A percentile compares a stretch with the other conserved stretches of the same genome.
phyloP scores from a whole-genome alignment of 1,140 invertebrate genomes.

The Mizuhopecten yessoensis region DNA sequence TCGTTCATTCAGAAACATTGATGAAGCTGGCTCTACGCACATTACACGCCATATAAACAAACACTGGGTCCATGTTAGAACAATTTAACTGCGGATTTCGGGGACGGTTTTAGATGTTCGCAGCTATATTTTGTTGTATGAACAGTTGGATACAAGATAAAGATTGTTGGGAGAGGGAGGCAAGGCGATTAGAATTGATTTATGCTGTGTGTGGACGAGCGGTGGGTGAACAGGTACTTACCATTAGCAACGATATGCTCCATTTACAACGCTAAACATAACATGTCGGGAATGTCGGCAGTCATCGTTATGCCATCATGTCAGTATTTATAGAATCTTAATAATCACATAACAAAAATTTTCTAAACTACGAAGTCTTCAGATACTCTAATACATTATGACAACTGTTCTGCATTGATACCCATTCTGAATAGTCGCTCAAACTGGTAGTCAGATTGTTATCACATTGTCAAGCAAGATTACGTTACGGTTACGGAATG shows the following conservation, averaged over 20 bases:
- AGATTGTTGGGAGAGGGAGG: not conserved
- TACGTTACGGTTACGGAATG: no score
- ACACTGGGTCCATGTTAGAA: not conserved
- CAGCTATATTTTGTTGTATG: not conserved
- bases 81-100: not conserved
- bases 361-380: not conserved
- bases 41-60: not conserved
- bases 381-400: not conserved
- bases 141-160: slow-evolving; percentile 33
- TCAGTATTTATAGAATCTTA: not conserved
- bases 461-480: no score
- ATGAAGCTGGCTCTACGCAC: not conserved
- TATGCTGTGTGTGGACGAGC: not conserved
- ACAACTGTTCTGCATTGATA: not conserved
- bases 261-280: slow-evolving; percentile 7
- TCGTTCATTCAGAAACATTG: not conserved
- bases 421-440: no score
- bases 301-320: not conserved
- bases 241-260: slow-evolving; percentile 11
- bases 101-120: not conserved
- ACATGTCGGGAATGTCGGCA: not conserved
- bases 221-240: not conserved
- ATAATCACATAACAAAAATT: slow-evolving; percentile 2
- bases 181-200: not conserved
- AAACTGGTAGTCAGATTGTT: no score